Conservation (phyloP, 2,797 vertebrate species). For the Betta splendens region DNA sequence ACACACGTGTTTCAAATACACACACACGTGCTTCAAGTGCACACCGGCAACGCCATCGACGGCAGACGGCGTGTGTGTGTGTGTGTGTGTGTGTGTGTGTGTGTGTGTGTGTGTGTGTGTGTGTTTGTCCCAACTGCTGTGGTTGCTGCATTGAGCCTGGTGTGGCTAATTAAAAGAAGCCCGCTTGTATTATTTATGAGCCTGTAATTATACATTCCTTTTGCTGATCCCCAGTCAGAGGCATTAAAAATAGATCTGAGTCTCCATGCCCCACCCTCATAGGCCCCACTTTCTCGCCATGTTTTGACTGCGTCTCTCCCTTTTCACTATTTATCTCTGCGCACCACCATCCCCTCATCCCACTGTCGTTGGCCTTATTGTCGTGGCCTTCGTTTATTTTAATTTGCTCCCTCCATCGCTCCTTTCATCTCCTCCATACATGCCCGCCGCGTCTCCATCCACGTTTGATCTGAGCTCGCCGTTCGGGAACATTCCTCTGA, state of each 20-base stretch:
- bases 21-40: too few species aligned
- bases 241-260: constrained; percentile 84
- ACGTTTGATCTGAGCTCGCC: constrained; percentile 55
- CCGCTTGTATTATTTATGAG: constrained; percentile 78
- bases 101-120: constrained; percentile 23
- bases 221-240: constrained; percentile 77
- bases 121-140: constrained; percentile 65
- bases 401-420: constrained; percentile 33
- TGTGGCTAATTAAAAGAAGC: constrained; percentile 80
- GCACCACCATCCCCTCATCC: constrained; percentile 46
- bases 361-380: constrained; percentile 52
- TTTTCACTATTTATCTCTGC: constrained; percentile 47
- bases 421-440: constrained; percentile 41
- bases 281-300: constrained; percentile 61
- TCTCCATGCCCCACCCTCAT: constrained; percentile 64
- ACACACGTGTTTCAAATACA: constrained; percentile 25
- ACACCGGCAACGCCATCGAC: neutral
- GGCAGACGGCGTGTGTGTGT: constrained; percentile 20
- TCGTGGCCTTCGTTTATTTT: constrained; percentile 24
- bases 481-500: constrained; percentile 72
- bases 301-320: constrained; percentile 64
- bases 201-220: constrained; percentile 81
- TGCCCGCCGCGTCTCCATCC: constrained; percentile 37
- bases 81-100: constrained; percentile 39
- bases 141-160: constrained; percentile 61